Evolutionary conservation across 2,888 invertebrate genomes (phyloP), one percentile per base, ranked within the genome.

Genomic region (Scaptomyza tumidula): DNA sequence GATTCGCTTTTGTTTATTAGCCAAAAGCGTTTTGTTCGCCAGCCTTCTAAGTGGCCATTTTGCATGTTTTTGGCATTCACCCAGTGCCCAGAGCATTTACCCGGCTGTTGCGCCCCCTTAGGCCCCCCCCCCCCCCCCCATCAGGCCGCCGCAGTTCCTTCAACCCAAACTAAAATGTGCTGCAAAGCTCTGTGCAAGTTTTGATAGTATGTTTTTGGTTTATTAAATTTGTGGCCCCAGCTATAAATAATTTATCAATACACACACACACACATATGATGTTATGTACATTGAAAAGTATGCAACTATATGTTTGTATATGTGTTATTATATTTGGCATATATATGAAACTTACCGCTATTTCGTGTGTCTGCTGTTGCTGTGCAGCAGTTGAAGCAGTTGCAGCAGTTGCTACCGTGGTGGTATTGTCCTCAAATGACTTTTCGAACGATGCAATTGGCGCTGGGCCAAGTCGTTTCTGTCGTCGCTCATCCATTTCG

Each of bases 371-470:
- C 44, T 45, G 59, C 39, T 58, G 67, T 33, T 66, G 76, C 37
- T 46, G 66, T 45, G 55, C 48, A 57, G 65, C 60, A 44, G 62
- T 6, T 64, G 50, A 2, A 55, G 52, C 11, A 58, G 62, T 6
- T 64, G 50, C 2, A 55, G 52, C 11, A 58, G 75, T 31, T 59
- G 72, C 45, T 62, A 64, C 37, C 63, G 83, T 76, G 62, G 88
- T 70, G 72, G 88, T 80, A 76, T 81, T 90, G 77, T 91, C 91
- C 81, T 91, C 91, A 80, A 91, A 92, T 76, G 91, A 91, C 78
- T 92, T 91, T 94, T 98, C 98, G 93, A 98, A 97, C 89, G 97
- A 98, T 91, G 98, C 98, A 93, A 98, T 96, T 91, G 98, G 98
- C 90, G 98, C 98, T 91, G 97, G 97, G 91, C 97, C 97, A 93